Percentiles rank a stretch among this genome's conserved stretches.
Evolutionary conservation across 2,113 vertebrate genomes (phyloP).

Genomic region (Pampusana beccarii): DNA sequence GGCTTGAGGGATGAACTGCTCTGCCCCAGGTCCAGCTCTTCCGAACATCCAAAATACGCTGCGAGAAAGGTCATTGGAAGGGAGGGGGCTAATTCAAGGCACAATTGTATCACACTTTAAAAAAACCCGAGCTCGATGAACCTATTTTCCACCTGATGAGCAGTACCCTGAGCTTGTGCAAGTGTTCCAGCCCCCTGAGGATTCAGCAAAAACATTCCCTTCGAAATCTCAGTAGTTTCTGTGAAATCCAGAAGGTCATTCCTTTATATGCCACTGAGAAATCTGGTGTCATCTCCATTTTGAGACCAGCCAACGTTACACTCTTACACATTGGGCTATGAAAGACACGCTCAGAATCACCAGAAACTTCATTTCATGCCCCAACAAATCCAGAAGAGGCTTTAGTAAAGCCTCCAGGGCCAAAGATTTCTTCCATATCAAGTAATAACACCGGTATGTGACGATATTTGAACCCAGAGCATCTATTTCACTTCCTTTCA

Average conservation of each 20-base stretch:
- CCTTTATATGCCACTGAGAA: background rate
- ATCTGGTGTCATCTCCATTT: background rate
- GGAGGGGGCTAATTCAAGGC: background rate
- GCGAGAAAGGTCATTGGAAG: constrained; percentile 32
- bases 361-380: background rate
- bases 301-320: background rate
- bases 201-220: background rate
- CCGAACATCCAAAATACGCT: background rate
- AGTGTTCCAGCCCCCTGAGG: background rate
- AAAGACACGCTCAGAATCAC: background rate
- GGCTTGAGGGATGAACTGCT: constrained; percentile 7
- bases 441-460: background rate
- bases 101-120: background rate
- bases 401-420: background rate
- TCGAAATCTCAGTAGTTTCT: background rate
- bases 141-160: background rate
- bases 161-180: background rate
- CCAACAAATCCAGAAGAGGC: background rate
- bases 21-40: background rate
- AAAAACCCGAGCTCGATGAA: background rate
- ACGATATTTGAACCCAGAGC: background rate
- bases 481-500: background rate
- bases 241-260: background rate
- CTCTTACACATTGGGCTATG: background rate
- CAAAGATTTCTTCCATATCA: background rate